A percentile compares a stretch with the other conserved stretches of the same genome.
Conservation (phyloP, 2,888 invertebrate genomes). For the Aporophyla lueneburgensis region DNA sequence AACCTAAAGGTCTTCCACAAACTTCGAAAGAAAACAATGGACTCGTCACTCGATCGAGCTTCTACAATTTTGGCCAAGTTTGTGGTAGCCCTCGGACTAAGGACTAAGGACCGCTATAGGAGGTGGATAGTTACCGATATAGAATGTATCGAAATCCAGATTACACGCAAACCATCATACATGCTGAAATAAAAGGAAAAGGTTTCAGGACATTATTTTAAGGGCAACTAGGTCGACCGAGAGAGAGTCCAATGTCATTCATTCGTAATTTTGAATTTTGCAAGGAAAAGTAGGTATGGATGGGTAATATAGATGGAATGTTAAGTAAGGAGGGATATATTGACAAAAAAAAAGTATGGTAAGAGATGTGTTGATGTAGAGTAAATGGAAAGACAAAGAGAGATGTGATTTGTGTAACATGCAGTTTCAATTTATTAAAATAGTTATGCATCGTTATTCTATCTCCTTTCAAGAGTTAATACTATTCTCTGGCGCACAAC, state of each 20-base stretch:
- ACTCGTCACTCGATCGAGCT: conserved; percentile 83
- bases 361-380: conserved; percentile 5
- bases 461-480: background rate
- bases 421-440: background rate
- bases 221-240: conserved; percentile 73
- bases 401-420: conserved; percentile 5
- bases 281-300: conserved; percentile 4
- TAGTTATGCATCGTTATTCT: background rate
- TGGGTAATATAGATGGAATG: background rate
- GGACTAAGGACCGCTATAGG: conserved; percentile 66
- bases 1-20: conserved; percentile 82
- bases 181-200: conserved; percentile 87
- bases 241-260: conserved; percentile 85
- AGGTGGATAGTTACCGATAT: conserved; percentile 87
- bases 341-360: background rate
- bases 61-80: conserved; percentile 75
- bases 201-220: conserved; percentile 68
- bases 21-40: conserved; percentile 82
- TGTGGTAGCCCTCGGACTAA: conserved; percentile 82
- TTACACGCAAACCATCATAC: conserved; percentile 91
- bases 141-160: conserved; percentile 83
- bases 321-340: background rate
- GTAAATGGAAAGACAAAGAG: background rate
- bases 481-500: conserved; percentile 8
- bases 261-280: conserved; percentile 79